Percentiles rank a stretch among this genome's conserved stretches.
Evolutionary conservation across 2,888 invertebrate genomes (phyloP).

Genomic region (Drosophila ochracea): DNA sequence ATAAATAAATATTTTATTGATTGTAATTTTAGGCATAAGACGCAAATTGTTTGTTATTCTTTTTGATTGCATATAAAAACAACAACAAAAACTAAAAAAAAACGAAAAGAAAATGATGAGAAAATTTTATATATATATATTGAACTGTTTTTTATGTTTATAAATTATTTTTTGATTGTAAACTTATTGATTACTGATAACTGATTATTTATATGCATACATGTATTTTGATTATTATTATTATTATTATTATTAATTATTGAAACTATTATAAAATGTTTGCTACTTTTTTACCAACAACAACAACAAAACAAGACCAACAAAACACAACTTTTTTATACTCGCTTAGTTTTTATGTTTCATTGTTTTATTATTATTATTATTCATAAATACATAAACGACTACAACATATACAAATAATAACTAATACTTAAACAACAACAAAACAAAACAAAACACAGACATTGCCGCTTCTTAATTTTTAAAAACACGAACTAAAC

Average conservation of each 20-base stretch:
- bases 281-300: conserved; percentile 66
- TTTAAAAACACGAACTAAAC: conserved; percentile 31
- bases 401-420: conserved; percentile 31
- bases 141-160: conserved; percentile 78
- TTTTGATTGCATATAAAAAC: conserved; percentile 52
- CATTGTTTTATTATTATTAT: conserved; percentile 66
- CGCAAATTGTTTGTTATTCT: conserved; percentile 76
- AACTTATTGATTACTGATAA: conserved; percentile 76
- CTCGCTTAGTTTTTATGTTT: conserved; percentile 77
- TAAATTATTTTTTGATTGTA: conserved; percentile 77
- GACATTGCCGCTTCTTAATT: conserved; percentile 55
- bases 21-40: conserved; percentile 66
- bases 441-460: conserved; percentile 10
- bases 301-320: conserved; percentile 45
- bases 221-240: conserved; percentile 56
- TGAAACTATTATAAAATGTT: conserved; percentile 60
- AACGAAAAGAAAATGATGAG: conserved; percentile 3
- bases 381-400: conserved; percentile 36
- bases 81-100: conserved; percentile 12
- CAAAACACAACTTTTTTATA: conserved; percentile 71
- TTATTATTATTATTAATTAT: conserved; percentile 50
- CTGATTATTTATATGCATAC: conserved; percentile 73
- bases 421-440: conserved; percentile 35
- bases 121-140: conserved; percentile 63
- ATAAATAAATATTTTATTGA: conserved; percentile 53